Evolutionary conservation across 2,797 vertebrate genomes (phyloP), one percentile per base, ranked within the genome.

Genomic region (Pampus argenteus): DNA sequence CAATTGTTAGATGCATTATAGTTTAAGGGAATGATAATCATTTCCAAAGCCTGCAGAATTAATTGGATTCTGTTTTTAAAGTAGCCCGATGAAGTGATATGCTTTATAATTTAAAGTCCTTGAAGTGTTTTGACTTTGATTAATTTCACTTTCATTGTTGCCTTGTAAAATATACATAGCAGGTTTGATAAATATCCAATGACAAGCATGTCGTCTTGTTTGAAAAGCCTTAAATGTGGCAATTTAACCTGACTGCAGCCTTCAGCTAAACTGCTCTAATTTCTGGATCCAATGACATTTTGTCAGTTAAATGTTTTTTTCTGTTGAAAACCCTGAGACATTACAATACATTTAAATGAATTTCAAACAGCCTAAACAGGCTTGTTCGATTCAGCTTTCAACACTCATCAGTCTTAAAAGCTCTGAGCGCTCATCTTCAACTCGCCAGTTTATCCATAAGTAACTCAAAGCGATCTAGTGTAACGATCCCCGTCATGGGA

Each of bases 111-210:
- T 74, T 55, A 66, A 47, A 83, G 61, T 55, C 76, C 71, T 83
- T 81, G 49, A 77, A 80, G 70, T 82, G 66, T 82, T 83, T 79
- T 82, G 82, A 83, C 80, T 85, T 83, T 82, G 70, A 87, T 78
- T 82, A 69, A 84, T 88, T 79, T 76, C 66, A 57, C 66, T 66
- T 67, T 76, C 61, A 73, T 84, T 82, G 71, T 83, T 83, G 58
- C 79, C 38, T 45, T 67, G 61, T 78, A 61, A 82, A 85, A 70
- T 56, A 57, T 66, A 60, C 40, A 52, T 40, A 52, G 52, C 70
- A 28, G 57, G 54, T 88, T 81, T 79, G 78, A 85, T 76, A 77
- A 82, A 82, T 85, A 79, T 64, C 66, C 42, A 47, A 8, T 56
- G 71, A 79, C 71, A 78, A 65, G 66, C 62, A 44, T 56, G 71